These are phyloP conservation scores for Crypturellus undulatus DNA, from an alignment of 2,113 vertebrate genomes.

Conservation along the genomic window DNA sequence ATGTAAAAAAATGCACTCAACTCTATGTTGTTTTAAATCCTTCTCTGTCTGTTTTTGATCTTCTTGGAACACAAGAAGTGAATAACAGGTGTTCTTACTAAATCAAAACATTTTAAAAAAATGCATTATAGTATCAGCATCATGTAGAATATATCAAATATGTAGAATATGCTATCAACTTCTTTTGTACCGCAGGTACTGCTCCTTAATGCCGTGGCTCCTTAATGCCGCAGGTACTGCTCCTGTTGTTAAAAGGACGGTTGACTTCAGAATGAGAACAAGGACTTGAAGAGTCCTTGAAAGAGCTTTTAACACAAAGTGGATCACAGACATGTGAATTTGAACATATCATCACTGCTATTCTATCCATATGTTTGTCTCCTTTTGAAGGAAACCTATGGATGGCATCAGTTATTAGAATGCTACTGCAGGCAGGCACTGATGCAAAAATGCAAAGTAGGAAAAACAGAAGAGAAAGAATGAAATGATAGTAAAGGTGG, in stretches of 20 bases:
- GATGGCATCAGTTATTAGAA: background rate
- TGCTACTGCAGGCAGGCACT: background rate
- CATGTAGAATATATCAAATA: rapidly evolving
- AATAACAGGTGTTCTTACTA: background rate
- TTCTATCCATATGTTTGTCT: rapidly evolving
- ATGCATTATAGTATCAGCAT: background rate
- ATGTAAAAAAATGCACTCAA: background rate
- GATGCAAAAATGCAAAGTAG: background rate
- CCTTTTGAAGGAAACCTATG: background rate
- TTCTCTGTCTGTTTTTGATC: background rate
- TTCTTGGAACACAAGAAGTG: background rate
- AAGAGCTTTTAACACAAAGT: background rate
- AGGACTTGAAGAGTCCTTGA: background rate
- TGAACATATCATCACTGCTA: background rate
- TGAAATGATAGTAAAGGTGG: background rate
- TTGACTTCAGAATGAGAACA: background rate
- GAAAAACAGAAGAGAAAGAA: background rate
- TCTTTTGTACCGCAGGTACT: too few relatives aligned
- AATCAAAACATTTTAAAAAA: background rate
- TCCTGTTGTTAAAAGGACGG: background rate
- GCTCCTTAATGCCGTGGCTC: background rate
- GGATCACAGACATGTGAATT: background rate
- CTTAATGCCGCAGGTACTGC: rapidly evolving
- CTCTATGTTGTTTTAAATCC: background rate
- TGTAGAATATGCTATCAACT: background rate